phyloP scores from a whole-genome alignment of 2,113 vertebrate species.

The Menura novaehollandiae region DNA sequence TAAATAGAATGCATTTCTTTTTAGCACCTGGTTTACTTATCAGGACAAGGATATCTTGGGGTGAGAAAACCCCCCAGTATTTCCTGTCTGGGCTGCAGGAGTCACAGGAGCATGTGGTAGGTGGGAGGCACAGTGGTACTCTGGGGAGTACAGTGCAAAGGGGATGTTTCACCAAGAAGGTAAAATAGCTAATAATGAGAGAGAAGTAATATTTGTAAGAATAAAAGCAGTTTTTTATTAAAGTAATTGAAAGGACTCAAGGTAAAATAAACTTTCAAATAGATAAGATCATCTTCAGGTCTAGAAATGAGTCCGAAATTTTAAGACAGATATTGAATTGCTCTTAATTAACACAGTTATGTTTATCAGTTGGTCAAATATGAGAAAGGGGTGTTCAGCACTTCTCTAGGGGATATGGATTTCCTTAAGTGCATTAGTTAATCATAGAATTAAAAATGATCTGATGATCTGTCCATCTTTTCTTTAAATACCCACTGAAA shows the following conservation, averaged over 20 bases:
- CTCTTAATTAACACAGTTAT: background rate
- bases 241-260: background rate
- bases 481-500: background rate
- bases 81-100: background rate
- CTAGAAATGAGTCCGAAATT: background rate
- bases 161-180: background rate
- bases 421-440: background rate
- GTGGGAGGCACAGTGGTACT: background rate
- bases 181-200: background rate
- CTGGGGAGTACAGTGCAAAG: background rate
- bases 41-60: background rate
- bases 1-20: background rate
- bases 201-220: background rate
- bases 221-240: background rate
- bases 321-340: background rate
- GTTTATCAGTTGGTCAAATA: background rate
- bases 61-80: background rate
- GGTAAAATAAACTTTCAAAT: background rate
- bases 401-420: background rate
- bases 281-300: background rate
- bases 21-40: background rate
- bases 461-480: background rate
- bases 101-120: background rate
- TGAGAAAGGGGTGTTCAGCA: background rate
- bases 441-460: background rate